These are phyloP conservation scores for Archivesica marissinica DNA, from an alignment of 1,140 invertebrate species.

Conservation along the genomic window DNA sequence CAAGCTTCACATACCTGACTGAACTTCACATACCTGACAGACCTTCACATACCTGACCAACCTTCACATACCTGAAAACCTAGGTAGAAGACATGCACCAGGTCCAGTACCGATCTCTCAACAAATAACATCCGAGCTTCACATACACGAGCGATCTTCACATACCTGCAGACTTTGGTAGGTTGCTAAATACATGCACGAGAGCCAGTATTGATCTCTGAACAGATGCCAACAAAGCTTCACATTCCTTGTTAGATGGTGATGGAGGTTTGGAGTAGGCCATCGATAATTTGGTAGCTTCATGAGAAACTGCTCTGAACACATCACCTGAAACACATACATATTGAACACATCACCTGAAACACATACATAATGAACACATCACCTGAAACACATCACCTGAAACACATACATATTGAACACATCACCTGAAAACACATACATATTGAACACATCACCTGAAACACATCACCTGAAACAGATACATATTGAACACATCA, in stretches of 20 bases:
- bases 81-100: slow-evolving; percentile 74
- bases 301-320: slow-evolving; percentile 68
- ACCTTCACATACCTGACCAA: no score
- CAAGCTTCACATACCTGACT: slow-evolving; percentile 62
- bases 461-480: no score
- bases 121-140: slow-evolving; percentile 45
- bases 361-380: no score
- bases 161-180: slow-evolving; percentile 74
- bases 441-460: no score
- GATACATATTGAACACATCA: no score
- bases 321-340: slow-evolving; percentile 57
- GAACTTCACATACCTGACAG: no score
- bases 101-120: slow-evolving; percentile 66
- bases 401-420: no score
- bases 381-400: no score
- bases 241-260: slow-evolving; percentile 63
- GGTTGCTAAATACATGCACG: slow-evolving; percentile 68
- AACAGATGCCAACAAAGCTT: slow-evolving; percentile 46
- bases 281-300: slow-evolving; percentile 71
- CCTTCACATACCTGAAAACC: slow-evolving; percentile 69
- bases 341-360: no score
- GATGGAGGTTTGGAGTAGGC: slow-evolving; percentile 68
- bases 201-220: slow-evolving; percentile 68
- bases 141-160: no score
- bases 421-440: no score